A percentile compares a stretch with the other conserved stretches of the same genome.
These are phyloP conservation scores for Philhelius pedissequus DNA, from an alignment of 2,888 invertebrate genomes.

Conservation along the genomic window DNA sequence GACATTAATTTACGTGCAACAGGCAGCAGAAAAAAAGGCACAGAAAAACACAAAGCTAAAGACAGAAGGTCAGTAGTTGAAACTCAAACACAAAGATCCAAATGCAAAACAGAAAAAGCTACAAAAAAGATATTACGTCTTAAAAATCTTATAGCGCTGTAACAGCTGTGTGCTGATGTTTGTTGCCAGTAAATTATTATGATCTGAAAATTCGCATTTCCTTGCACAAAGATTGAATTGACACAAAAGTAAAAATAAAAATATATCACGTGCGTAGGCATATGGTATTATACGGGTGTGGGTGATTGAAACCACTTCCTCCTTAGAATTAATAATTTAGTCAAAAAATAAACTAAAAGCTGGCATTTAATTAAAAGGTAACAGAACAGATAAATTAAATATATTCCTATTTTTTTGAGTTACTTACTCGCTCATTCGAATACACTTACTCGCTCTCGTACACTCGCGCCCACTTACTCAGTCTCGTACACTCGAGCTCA, in stretches of 20 bases:
- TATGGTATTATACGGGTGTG: background rate
- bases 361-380: too few relatives aligned
- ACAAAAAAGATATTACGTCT: background rate
- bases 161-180: constrained; percentile 42
- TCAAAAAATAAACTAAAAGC: too few relatives aligned
- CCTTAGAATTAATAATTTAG: too few relatives aligned
- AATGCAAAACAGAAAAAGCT: background rate
- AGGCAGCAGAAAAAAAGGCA: background rate
- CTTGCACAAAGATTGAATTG: constrained; percentile 50
- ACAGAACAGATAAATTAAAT: too few relatives aligned
- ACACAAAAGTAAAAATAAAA: background rate
- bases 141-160: constrained; percentile 20
- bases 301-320: background rate
- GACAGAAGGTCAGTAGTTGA: constrained; percentile 53
- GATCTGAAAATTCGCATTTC: constrained; percentile 59
- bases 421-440: too few relatives aligned
- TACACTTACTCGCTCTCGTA: too few relatives aligned
- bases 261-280: background rate
- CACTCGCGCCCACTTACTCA: too few relatives aligned
- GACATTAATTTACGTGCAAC: constrained; percentile 8
- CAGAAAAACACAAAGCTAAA: constrained; percentile 7
- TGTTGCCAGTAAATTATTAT: constrained; percentile 39
- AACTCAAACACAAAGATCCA: constrained; percentile 14
- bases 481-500: too few relatives aligned
- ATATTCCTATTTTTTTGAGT: too few relatives aligned